A percentile compares a stretch with the other conserved stretches of the same genome.
phyloP scores from a whole-genome alignment of 2,113 vertebrate genomes.

The Pao palembangensis region DNA sequence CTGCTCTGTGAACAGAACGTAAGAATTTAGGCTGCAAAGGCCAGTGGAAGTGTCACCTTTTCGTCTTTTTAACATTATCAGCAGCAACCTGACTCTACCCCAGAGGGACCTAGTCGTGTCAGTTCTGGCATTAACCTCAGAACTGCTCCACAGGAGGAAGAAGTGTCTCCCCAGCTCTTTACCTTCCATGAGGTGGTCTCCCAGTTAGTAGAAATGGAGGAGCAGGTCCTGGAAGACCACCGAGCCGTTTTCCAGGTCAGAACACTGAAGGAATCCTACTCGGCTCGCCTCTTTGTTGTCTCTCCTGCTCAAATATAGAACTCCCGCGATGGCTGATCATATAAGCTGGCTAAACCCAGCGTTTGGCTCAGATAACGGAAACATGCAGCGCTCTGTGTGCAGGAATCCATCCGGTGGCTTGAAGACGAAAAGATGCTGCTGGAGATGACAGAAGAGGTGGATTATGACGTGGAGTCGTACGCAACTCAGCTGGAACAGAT shows the following conservation, averaged over 20 bases:
- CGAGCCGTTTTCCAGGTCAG: constrained; percentile 93
- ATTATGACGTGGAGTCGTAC: constrained; percentile 95
- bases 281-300: background rate
- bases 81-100: too few relatives aligned
- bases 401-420: constrained; percentile 97
- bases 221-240: constrained; percentile 96
- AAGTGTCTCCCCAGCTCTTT: constrained; percentile 95
- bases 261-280: background rate
- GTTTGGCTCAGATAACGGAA: too few relatives aligned
- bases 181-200: constrained; percentile 98
- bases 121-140: background rate
- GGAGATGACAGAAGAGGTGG: constrained; percentile 98
- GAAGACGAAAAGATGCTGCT: constrained; percentile 94
- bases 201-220: constrained; percentile 98
- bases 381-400: constrained; percentile 11
- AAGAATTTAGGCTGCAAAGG: constrained; percentile 49
- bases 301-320: too few relatives aligned
- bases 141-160: constrained; percentile 84
- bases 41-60: background rate
- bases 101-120: background rate
- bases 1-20: constrained; percentile 99
- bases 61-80: background rate
- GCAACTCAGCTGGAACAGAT: constrained; percentile 96
- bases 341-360: too few relatives aligned
- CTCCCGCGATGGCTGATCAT: too few relatives aligned